Evolutionary conservation across 2,797 vertebrate species (phyloP).

Genomic region (Anomalospiza imberbis): DNA sequence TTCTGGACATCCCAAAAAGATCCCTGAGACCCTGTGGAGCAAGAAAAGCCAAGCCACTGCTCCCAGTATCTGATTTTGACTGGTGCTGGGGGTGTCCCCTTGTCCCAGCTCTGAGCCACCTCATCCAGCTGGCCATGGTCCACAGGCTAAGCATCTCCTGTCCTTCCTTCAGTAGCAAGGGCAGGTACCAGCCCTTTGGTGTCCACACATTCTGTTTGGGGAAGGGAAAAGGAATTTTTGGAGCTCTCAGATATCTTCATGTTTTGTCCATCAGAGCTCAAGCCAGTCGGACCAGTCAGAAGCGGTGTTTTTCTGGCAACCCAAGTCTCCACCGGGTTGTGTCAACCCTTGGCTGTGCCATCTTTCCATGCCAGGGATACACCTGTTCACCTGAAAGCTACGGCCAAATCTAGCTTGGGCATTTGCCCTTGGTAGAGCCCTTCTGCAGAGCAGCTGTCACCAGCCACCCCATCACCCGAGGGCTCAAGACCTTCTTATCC

Average conservation of each 20-base stretch:
- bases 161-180: neutral
- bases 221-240: neutral
- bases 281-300: neutral
- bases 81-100: neutral
- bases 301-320: neutral
- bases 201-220: neutral
- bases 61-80: neutral
- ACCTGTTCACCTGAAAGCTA: neutral
- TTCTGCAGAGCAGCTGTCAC: neutral
- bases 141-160: neutral
- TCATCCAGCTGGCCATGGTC: neutral
- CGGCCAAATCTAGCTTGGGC: neutral
- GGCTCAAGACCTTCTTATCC: accelerated
- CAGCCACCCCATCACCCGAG: neutral
- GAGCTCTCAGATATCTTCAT: neutral
- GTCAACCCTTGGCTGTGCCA: neutral
- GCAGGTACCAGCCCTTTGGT: accelerated
- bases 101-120: neutral
- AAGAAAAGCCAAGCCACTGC: neutral
- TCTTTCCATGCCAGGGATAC: neutral
- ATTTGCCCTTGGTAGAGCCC: neutral
- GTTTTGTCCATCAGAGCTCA: neutral
- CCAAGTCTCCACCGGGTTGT: neutral
- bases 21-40: neutral
- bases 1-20: neutral